Conservation (phyloP, 2,888 invertebrate genomes). For the Coleophora deauratella region DNA sequence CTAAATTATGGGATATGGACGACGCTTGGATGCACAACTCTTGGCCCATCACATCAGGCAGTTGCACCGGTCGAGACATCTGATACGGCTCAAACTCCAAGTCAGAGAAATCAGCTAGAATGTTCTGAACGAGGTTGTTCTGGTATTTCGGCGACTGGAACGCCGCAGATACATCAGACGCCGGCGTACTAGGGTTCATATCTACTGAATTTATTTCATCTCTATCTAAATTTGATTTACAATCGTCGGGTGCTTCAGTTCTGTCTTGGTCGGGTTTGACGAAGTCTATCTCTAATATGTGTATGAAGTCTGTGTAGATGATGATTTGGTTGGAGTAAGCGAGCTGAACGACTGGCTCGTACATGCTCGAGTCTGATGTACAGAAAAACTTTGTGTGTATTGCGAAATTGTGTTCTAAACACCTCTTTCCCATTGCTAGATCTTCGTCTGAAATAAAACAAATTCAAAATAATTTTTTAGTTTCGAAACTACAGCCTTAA, state of each 20-base stretch:
- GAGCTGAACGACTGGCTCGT: conserved; percentile 80
- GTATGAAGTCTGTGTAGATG: conserved; percentile 89
- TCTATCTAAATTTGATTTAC: conserved; percentile 46
- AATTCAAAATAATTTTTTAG: neutral
- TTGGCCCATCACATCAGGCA: conserved; percentile 63
- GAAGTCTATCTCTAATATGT: conserved; percentile 80
- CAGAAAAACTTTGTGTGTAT: conserved; percentile 94
- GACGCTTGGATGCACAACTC: conserved; percentile 64
- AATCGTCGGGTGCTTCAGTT: conserved; percentile 41
- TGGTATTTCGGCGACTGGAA: conserved; percentile 69
- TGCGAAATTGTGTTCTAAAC: conserved; percentile 91
- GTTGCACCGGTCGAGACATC: conserved; percentile 53
- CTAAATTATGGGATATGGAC: conserved; percentile 58
- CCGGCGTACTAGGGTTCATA: conserved; percentile 49
- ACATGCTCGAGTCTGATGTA: conserved; percentile 87
- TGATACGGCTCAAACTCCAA: conserved; percentile 71
- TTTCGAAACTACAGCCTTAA: too few species aligned
- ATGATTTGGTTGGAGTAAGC: conserved; percentile 83
- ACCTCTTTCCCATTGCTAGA: conserved; percentile 79
- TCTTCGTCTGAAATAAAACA: conserved; percentile 26
- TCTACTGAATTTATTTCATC: conserved; percentile 50
- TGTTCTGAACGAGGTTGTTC: conserved; percentile 75
- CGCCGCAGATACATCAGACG: conserved; percentile 52
- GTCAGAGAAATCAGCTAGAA: conserved; percentile 77
- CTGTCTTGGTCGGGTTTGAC: conserved; percentile 56